Evolutionary conservation across 2,888 invertebrate species (phyloP), one percentile per base, ranked within the genome.

Genomic region (Drosophila maculinotata): DNA sequence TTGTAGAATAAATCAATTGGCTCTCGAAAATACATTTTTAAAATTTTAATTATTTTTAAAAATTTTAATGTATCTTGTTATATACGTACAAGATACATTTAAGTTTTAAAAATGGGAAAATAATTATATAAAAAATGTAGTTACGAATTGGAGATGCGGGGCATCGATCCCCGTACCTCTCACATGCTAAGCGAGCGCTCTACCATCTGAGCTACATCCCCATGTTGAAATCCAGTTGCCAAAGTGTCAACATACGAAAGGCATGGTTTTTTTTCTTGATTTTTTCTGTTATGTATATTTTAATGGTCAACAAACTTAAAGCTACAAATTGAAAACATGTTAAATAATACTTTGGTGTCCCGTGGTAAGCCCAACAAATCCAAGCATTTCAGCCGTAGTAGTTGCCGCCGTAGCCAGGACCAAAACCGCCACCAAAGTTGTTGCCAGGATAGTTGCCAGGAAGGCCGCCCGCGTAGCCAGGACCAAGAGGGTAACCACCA

Each of bases 101-200:
- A n/a, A n/a, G n/a, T n/a, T n/a, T n/a, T n/a, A n/a, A n/a, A n/a
- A n/a, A n/a, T n/a, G n/a, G n/a, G n/a, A n/a, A n/a, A n/a, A n/a
- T n/a, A n/a, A n/a, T n/a, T n/a, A n/a, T n/a, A n/a, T n/a, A n/a
- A n/a, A 48, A 47, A 39, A 9, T 14, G 10, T 1, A 23, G n/a
- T n/a, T n/a, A 30, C 12, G n/a, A 15, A 1, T 23, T 84, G 90
- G 91, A 90, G 91, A 90, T 91, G 91, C 91, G 87, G 91, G 90
- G 90, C 87, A 91, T 91, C 85, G 91, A 91, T 90, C 91, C 90
- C 91, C 90, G 91, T 90, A 91, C 91, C 91, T 91, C 91, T 91
- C 91, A 91, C 90, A 91, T 90, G 90, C 90, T 90, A 90, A 91
- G 91, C 91, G 91, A 90, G 91, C 91, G 90, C 91, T 90, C 91